Percentiles rank a stretch among this genome's conserved stretches.
Evolutionary conservation across 1,140 invertebrate genomes (phyloP).

Genomic region (Meloidogyne floridensis): DNA sequence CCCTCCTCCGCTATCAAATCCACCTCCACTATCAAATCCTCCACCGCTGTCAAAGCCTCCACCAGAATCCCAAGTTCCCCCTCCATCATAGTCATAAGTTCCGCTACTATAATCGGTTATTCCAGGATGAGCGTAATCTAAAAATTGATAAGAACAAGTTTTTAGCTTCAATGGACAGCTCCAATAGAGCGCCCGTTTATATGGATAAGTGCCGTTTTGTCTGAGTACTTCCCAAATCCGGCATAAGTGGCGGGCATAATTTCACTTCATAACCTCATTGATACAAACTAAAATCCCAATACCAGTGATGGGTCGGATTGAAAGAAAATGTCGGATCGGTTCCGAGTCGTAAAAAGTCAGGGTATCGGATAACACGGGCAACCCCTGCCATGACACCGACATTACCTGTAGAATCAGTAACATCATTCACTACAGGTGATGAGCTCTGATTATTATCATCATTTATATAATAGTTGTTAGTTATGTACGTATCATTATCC

Average conservation of each 20-base stretch:
- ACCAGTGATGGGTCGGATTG: too few species aligned
- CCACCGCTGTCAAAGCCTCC: constrained; percentile 4
- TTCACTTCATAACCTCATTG: too few species aligned
- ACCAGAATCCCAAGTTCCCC: constrained; percentile 23
- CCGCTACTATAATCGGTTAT: constrained; percentile 27
- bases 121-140: constrained; percentile 17
- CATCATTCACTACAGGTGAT: neutral
- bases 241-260: too few species aligned
- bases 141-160: neutral
- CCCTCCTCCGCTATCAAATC: constrained; percentile 43
- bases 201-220: too few species aligned
- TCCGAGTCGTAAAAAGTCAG: too few species aligned
- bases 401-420: neutral
- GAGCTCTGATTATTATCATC: constrained; percentile 33
- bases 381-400: too few species aligned
- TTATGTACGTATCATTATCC: constrained; percentile 52
- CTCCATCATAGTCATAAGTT: constrained; percentile 29
- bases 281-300: too few species aligned
- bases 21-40: constrained; percentile 6
- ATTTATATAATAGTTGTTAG: constrained; percentile 52
- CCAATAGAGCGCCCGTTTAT: too few species aligned
- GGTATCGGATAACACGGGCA: too few species aligned
- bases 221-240: too few species aligned
- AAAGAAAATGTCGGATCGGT: too few species aligned
- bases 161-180: too few species aligned